Evolutionary conservation across 2,797 vertebrate species (phyloP), one percentile per base, ranked within the genome.

Genomic region (Pangasius macronema): DNA sequence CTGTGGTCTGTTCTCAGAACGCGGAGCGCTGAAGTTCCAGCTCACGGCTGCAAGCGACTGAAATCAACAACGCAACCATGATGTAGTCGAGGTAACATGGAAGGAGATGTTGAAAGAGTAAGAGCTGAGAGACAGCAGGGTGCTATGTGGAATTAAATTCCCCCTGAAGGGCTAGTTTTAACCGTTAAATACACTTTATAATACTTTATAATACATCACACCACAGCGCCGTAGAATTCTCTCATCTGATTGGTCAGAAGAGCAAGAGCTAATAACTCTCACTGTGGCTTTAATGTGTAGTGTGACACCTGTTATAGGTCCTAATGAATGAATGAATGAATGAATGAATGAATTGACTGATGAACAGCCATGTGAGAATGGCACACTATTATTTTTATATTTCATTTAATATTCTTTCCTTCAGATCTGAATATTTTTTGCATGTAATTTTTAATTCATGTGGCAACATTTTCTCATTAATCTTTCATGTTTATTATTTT

Each of bases 101-200:
- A 11, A 16, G 3, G 46, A 51, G 46, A 11, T 72, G 20, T 42
- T 4, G 20, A n/a, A 49, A 49, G 42, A 16, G 46, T n/a, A 51
- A 76, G 73, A 76, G 46, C 73, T 51, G 33, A 76, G 42, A 76
- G 46, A 73, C 70, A 75, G 72, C 72, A 49, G 39, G 36, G 72
- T 75, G 72, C 22, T 13, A 5, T 46, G 10, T 24, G 10, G 22
- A 49, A 27, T 49, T 51, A 49, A 27, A 16, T 51, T 42, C 36
- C 22, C 13, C 24, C 73, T 0, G 6, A 51, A 16, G 46, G 46
- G 49, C 72, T 51, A 2, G 24, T 9, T 27, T 46, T 75, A 75
- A 49, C 72, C n/a, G 1, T 18, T 22, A 18, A 18, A 16, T 20
- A 77, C 53, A 33, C 8, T 51, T 30, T 36, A 77, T 30, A 57